Evolutionary conservation across 2,888 invertebrate species (phyloP).

Genomic region (Acrocyrtus sp.): DNA sequence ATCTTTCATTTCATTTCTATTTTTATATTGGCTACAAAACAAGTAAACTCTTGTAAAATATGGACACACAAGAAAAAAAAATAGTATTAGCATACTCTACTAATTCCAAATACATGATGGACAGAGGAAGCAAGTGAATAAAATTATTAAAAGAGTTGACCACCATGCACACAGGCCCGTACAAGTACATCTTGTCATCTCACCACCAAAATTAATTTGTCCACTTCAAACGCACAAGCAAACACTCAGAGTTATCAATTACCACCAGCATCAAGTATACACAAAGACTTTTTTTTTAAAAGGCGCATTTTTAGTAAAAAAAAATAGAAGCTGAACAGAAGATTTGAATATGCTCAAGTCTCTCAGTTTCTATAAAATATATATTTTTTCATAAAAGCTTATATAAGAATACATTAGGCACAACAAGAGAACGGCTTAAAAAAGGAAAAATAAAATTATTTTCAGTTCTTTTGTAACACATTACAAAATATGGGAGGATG

Average conservation of each 20-base stretch:
- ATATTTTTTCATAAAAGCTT: neutral
- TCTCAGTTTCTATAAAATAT: neutral
- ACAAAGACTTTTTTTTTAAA: neutral
- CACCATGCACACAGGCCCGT: neutral
- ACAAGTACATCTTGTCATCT: neutral
- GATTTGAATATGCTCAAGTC: neutral
- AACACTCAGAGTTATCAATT: no score
- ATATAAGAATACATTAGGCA: neutral
- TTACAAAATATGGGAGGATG: neutral
- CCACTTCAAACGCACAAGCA: no score
- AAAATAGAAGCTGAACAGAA: neutral
- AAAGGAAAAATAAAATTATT: neutral
- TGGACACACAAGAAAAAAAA: constrained; percentile 11
- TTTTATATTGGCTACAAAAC: constrained; percentile 7
- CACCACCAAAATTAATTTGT: no score
- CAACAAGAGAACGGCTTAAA: neutral
- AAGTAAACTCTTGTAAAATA: constrained; percentile 5
- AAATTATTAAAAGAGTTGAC: neutral
- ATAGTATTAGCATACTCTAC: no score
- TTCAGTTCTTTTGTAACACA: constrained; percentile 1
- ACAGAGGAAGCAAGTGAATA: neutral
- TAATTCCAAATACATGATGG: no score
- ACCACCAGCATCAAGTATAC: neutral
- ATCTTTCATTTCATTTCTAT: no score
- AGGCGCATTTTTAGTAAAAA: no score